These are phyloP conservation scores for Chironomus riparius DNA, from an alignment of 2,888 invertebrate genomes.

Conservation along the genomic window DNA sequence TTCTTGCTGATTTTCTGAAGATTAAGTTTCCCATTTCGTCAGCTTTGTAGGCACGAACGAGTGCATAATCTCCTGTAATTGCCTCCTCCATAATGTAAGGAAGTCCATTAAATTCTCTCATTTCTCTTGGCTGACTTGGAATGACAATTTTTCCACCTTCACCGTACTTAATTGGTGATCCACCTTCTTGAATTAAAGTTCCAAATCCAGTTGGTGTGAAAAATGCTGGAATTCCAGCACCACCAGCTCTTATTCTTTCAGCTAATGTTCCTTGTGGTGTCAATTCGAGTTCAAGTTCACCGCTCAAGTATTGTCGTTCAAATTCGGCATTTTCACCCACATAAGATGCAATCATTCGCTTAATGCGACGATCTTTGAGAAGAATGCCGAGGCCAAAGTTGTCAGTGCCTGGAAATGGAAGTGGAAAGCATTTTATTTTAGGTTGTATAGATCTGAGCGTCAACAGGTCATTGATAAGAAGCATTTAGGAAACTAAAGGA, in stretches of 20 bases:
- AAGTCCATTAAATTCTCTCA: constrained; percentile 72
- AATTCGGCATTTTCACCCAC: constrained; percentile 99
- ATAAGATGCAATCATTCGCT: constrained; percentile 93
- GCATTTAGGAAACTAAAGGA: too few species aligned
- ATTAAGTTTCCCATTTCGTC: constrained; percentile 77
- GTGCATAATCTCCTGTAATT: constrained; percentile 90
- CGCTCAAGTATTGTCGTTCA: constrained; percentile 85
- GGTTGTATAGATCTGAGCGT: too few species aligned
- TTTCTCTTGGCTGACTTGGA: constrained; percentile 62
- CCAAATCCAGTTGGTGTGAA: constrained; percentile 95
- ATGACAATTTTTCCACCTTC: constrained; percentile 53
- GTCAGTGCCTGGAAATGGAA: constrained; percentile 61
- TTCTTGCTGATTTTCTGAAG: constrained; percentile 81
- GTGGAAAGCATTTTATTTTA: too few species aligned
- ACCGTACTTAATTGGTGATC: constrained; percentile 87
- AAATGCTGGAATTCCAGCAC: constrained; percentile 97
- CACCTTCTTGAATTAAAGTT: constrained; percentile 92
- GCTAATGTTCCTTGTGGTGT: constrained; percentile 96
- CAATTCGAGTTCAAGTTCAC: constrained; percentile 84
- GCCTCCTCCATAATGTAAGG: constrained; percentile 92
- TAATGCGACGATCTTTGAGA: constrained; percentile 75
- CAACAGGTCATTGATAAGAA: too few species aligned
- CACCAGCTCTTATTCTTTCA: constrained; percentile 91
- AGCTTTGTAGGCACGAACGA: constrained; percentile 96
- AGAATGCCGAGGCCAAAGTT: constrained; percentile 89